Conservation (phyloP, 2,797 vertebrate genomes). For the Cygnus olor region DNA sequence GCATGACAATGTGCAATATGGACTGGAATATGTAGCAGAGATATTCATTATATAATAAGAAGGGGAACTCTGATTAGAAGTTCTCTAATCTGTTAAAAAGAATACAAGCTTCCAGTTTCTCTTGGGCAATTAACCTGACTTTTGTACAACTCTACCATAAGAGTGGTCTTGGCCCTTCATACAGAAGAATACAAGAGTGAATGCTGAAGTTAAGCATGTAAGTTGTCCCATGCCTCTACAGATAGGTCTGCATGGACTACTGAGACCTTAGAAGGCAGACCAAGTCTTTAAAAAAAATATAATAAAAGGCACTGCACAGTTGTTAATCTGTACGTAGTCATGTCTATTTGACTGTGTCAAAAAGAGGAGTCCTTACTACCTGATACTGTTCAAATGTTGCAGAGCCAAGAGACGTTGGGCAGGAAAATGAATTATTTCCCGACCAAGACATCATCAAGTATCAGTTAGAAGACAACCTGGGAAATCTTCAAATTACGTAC, state of each 20-base stretch:
- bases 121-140: neutral
- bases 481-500: constrained; percentile 25
- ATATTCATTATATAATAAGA: neutral
- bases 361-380: neutral
- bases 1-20: neutral
- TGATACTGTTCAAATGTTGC: neutral
- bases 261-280: neutral
- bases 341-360: neutral
- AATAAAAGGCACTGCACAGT: neutral
- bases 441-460: neutral
- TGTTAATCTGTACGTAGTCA: neutral
- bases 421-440: neutral
- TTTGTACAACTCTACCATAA: neutral
- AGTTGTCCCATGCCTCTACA: neutral
- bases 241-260: neutral
- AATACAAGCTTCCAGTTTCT: neutral
- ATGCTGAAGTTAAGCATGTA: neutral
- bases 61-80: neutral
- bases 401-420: neutral
- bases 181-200: neutral
- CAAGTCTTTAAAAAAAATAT: neutral
- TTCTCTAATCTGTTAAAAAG: neutral
- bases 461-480: neutral
- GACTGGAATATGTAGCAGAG: neutral
- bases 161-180: neutral